These are phyloP conservation scores for Alca torda DNA, from an alignment of 2,797 vertebrate species.

Conservation along the genomic window DNA sequence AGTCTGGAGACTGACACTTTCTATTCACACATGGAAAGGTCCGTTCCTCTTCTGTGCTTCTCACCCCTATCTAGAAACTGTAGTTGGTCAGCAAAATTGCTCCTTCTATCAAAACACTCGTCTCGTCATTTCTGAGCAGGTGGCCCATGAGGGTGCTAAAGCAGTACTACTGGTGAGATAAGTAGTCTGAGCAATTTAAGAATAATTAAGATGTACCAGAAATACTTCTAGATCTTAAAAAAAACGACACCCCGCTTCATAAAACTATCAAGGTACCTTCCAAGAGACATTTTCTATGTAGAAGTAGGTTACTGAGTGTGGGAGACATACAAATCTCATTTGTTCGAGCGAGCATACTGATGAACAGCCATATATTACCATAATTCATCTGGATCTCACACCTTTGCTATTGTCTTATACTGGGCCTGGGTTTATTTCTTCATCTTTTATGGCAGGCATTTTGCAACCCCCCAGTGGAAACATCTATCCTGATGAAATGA, in stretches of 20 bases:
- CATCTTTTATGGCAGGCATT: background rate
- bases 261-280: background rate
- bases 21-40: background rate
- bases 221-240: background rate
- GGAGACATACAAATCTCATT: background rate
- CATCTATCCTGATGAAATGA: background rate
- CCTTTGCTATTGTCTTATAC: background rate
- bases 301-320: background rate
- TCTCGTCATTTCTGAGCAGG: background rate
- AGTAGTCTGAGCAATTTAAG: background rate
- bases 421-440: background rate
- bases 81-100: background rate
- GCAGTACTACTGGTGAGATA: background rate
- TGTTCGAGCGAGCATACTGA: background rate
- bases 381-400: background rate
- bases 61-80: background rate
- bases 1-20: background rate
- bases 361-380: background rate
- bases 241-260: rapidly evolving
- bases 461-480: background rate
- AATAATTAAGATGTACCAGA: background rate
- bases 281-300: background rate
- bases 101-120: background rate
- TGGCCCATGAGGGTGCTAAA: background rate
- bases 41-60: background rate